phyloP scores from a whole-genome alignment of 2,888 invertebrate species.

The Eucriotettix oculatus region DNA sequence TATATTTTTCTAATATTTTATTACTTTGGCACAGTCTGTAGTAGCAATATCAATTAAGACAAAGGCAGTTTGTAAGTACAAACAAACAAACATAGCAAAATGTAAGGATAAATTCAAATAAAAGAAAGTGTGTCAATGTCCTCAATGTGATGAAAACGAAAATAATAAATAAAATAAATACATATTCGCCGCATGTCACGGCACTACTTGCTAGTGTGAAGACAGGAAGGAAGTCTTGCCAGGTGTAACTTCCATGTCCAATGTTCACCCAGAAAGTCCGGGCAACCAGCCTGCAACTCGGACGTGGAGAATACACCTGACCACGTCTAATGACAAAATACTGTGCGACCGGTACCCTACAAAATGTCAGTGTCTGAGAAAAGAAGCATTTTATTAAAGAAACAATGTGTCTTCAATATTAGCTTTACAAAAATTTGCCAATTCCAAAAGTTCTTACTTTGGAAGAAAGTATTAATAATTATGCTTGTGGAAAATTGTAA shows the following conservation, averaged over 20 bases:
- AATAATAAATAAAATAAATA: slow-evolving; percentile 1
- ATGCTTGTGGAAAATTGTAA: too few relatives aligned
- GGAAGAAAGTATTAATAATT: too few relatives aligned
- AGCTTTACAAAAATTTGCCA: not conserved
- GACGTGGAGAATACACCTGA: not conserved
- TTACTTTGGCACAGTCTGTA: slow-evolving; percentile 15
- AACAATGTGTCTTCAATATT: not conserved
- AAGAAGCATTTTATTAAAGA: not conserved
- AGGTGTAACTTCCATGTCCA: not conserved
- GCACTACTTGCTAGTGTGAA: not conserved
- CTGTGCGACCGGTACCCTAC: too few relatives aligned
- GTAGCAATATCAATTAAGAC: slow-evolving; percentile 1
- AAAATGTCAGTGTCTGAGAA: too few relatives aligned
- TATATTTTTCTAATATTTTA: not conserved
- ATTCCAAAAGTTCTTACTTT: not conserved
- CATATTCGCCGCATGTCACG: not conserved
- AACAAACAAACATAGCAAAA: slow-evolving; percentile 4
- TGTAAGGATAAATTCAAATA: not conserved
- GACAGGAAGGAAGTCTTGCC: too few relatives aligned
- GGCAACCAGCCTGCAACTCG: slow-evolving; percentile 6
- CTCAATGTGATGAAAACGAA: not conserved
- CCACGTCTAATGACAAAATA: not conserved
- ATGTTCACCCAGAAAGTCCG: slow-evolving; percentile 3
- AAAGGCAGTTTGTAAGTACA: not conserved
- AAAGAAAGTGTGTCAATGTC: slow-evolving; percentile 1